Evolutionary conservation across 2,113 vertebrate genomes (phyloP), one percentile per base, ranked within the genome.

Genomic region (Haliaeetus leucogaster): DNA sequence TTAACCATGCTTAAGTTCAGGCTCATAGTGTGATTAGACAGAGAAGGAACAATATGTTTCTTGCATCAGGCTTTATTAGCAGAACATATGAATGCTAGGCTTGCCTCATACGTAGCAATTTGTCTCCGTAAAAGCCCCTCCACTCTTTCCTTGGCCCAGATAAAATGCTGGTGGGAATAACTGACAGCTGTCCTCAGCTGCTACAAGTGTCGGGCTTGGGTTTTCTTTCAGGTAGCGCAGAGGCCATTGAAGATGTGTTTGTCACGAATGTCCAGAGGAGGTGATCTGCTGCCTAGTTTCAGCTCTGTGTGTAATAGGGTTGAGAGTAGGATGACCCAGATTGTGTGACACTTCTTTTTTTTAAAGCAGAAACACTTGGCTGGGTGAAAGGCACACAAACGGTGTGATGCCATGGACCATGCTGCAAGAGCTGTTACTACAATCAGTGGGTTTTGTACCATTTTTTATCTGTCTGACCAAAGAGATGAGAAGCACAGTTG

Each of bases 301-400:
- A 55, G 11, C 43, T n/a, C 36, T 53, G 13, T 5, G 34, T 62
- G 29, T 43, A 48, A 16, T 32, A 11, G 5, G 15, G 55, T 23
- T 81, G 36, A 58, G 52, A 26, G n/a, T 6, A 76, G 59, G 38
- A 20, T 63, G 42, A 67, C 74, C 42, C 52, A 36, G 32, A 3
- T 3, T 45, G 34, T 14, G n/a, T 16, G 73, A 21, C 20, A 3
- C 20, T 70, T 26, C 45, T 32, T 15, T 40, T 59, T 16, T 45
- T 65, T 42, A 6, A n/a, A 26, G 78, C 29, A 67, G 38, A 50
- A 66, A 10, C 16, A 4, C 5, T 15, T 81, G 58, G 1, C 25
- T 56, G 43, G 16, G 16, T 40, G 32, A 36, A 38, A 43, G 45
- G 23, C 52, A 50, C 3, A 1, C 25, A 12, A 5, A 19, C 0